Conservation (phyloP, 2,888 invertebrate genomes). For the Theretra japonica region DNA sequence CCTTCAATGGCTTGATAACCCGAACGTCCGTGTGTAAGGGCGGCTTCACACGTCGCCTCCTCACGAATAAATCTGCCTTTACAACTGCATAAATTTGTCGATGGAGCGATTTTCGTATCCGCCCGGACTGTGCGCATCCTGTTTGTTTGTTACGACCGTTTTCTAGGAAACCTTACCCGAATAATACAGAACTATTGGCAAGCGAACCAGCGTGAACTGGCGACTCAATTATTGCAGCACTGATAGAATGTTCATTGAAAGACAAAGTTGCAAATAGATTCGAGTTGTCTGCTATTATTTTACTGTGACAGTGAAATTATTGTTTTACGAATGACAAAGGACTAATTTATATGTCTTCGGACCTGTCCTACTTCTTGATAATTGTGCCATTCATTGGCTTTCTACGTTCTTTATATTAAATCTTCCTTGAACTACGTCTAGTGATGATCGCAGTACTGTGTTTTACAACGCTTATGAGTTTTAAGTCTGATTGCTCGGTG, state of each 20-base stretch:
- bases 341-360: too few relatives aligned
- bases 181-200: constrained; percentile 42
- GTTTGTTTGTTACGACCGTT: constrained; percentile 61
- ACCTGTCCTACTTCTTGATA: too few relatives aligned
- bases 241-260: neutral
- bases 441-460: too few relatives aligned
- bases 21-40: constrained; percentile 45
- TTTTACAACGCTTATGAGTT: too few relatives aligned
- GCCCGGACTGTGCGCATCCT: constrained; percentile 72
- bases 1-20: constrained; percentile 26
- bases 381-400: too few relatives aligned
- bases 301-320: neutral
- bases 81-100: constrained; percentile 82
- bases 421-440: too few relatives aligned
- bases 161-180: constrained; percentile 56
- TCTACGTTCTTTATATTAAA: too few relatives aligned
- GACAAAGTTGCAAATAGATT: neutral
- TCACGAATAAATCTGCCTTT: constrained; percentile 76
- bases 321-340: neutral
- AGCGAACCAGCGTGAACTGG: constrained; percentile 33
- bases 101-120: constrained; percentile 79
- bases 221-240: constrained; percentile 15
- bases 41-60: constrained; percentile 70
- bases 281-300: neutral
- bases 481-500: too few relatives aligned